A percentile compares a stretch with the other conserved stretches of the same genome.
These are phyloP conservation scores for Gorsachius goisagi DNA, from an alignment of 2,113 vertebrate genomes.

Conservation along the genomic window DNA sequence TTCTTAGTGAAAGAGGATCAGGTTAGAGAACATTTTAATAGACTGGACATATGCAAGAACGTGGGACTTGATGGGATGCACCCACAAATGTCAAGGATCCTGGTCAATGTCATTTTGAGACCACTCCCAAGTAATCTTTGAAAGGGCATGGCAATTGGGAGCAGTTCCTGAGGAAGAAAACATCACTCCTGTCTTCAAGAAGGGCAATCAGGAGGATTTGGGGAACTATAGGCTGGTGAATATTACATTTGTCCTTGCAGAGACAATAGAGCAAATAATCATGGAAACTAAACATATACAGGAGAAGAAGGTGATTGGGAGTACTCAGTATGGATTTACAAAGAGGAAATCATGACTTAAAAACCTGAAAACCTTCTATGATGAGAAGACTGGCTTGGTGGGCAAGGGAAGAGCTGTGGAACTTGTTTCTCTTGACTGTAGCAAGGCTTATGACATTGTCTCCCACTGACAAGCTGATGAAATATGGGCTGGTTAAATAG, in stretches of 20 bases:
- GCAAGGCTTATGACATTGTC: not conserved
- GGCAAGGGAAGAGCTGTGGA: not conserved
- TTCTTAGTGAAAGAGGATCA: not conserved
- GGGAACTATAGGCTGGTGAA: not conserved
- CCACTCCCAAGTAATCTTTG: not conserved
- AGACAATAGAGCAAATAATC: not conserved
- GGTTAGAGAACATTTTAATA: not conserved
- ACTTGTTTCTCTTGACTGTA: not conserved
- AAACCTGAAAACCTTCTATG: not conserved
- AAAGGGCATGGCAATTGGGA: not conserved
- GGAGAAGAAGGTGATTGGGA: not conserved
- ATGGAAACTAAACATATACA: not conserved
- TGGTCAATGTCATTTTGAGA: not conserved
- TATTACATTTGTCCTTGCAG: rapidly evolving
- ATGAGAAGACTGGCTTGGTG: not conserved
- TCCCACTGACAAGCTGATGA: not conserved
- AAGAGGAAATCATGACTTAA: not conserved
- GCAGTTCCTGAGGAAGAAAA: not conserved
- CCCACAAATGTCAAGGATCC: not conserved
- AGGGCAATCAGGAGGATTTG: rapidly evolving
- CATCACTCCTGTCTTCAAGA: not conserved
- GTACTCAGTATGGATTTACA: not conserved
- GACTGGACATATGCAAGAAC: not conserved
- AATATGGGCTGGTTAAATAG: not conserved
- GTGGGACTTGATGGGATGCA: not conserved